Conservation (phyloP, 1,140 invertebrate species). For the Aphelinus certus region DNA sequence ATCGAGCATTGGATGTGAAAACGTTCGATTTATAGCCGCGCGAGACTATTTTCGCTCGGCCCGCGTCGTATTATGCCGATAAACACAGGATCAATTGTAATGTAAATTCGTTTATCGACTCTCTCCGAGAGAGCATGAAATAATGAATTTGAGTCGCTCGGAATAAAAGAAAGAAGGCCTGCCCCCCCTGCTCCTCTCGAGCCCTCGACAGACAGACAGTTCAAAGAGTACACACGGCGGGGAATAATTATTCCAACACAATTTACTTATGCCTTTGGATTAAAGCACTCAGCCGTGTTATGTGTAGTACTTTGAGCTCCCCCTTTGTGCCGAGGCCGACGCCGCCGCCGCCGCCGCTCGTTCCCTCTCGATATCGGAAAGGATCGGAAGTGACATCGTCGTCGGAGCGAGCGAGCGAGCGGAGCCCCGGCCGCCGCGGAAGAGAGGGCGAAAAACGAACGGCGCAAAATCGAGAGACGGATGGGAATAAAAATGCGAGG, state of each 20-base stretch:
- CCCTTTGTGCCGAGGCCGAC: constrained; percentile 12
- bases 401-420: not conserved
- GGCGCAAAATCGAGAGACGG: constrained; percentile 22
- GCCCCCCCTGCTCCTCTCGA: too few relatives aligned
- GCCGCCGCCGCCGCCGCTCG: not conserved
- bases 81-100: constrained; percentile 8
- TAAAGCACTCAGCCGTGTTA: constrained; percentile 34
- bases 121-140: not conserved
- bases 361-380: constrained; percentile 17
- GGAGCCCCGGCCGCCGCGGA: not conserved
- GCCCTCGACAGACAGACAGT: not conserved
- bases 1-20: not conserved
- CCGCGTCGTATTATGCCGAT: not conserved
- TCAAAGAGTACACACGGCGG: constrained; percentile 27
- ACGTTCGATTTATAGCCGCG: not conserved
- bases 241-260: constrained; percentile 37
- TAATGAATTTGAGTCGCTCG: constrained; percentile 1
- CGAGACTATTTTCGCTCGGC: not conserved
- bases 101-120: constrained; percentile 9
- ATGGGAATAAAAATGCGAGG: constrained; percentile 30
- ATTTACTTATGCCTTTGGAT: constrained; percentile 33
- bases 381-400: constrained; percentile 30
- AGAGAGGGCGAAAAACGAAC: constrained; percentile 4
- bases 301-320: constrained; percentile 15
- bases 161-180: not conserved